These are phyloP conservation scores for Gallirallus australis DNA, from an alignment of 2,797 vertebrate species.

Conservation along the genomic window DNA sequence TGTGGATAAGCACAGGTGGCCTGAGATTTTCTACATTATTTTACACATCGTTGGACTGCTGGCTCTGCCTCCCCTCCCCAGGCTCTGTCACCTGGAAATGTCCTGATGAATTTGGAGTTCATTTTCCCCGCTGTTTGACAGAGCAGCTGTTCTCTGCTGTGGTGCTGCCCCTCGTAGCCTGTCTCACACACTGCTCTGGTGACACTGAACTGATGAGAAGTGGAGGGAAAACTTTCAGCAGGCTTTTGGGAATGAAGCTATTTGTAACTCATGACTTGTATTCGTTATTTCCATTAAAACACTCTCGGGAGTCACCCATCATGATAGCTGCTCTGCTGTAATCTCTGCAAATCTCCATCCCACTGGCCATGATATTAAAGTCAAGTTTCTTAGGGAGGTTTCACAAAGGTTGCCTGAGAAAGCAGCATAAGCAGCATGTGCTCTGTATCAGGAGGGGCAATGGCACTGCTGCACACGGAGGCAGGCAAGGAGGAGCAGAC, in stretches of 20 bases:
- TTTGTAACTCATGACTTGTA: background rate
- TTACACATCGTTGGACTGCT: rapidly evolving
- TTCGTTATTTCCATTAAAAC: background rate
- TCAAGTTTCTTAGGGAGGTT: background rate
- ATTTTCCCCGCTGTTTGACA: background rate
- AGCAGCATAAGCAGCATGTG: rapidly evolving
- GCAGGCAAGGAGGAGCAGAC: background rate
- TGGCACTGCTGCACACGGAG: background rate
- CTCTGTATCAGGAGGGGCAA: background rate
- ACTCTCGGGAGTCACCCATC: background rate
- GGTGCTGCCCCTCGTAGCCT: rapidly evolving
- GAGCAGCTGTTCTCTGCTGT: background rate
- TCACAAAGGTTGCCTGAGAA: background rate
- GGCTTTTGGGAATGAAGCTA: background rate
- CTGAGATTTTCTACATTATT: background rate
- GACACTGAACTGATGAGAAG: rapidly evolving
- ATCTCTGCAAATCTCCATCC: background rate
- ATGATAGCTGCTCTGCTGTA: background rate
- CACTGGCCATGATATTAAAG: rapidly evolving
- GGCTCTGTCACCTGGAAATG: background rate
- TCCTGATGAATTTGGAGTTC: background rate
- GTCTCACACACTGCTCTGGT: background rate
- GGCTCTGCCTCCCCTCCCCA: background rate
- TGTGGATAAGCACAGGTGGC: background rate
- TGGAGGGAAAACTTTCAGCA: background rate